Percentiles rank a stretch among this genome's conserved stretches.
These are phyloP conservation scores for Acrocyrtus sp. DNA, from an alignment of 2,888 invertebrate genomes.

Conservation along the genomic window DNA sequence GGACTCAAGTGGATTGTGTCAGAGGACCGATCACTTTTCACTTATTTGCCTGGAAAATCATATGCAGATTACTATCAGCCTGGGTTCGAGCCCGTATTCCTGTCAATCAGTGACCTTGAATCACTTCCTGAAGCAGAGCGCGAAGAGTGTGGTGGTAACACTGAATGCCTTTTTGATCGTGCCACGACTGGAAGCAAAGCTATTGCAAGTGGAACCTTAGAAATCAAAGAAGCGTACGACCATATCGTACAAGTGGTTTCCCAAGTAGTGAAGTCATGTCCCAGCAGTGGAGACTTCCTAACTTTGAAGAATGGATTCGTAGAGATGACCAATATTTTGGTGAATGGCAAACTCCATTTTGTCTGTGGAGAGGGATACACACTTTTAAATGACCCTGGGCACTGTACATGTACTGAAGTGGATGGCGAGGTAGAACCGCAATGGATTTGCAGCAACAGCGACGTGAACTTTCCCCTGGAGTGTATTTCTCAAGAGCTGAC, in stretches of 20 bases:
- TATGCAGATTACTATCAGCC: conserved; percentile 10
- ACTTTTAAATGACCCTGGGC: not conserved
- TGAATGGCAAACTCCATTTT: conserved; percentile 1
- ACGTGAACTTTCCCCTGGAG: not conserved
- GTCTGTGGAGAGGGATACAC: conserved; percentile 1
- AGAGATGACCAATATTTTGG: not conserved
- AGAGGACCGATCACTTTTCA: conserved; percentile 24
- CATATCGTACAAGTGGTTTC: not conserved
- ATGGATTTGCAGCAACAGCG: not conserved
- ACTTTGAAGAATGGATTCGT: conserved; percentile 8
- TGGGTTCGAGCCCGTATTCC: conserved; percentile 10
- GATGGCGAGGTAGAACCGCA: not conserved
- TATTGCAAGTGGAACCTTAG: conserved; percentile 19
- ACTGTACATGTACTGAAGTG: conserved; percentile 1
- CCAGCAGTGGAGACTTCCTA: not conserved
- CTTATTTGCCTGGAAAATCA: conserved; percentile 21
- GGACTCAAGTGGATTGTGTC: conserved; percentile 30
- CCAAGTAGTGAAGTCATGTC: conserved; percentile 11
- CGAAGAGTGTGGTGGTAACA: not conserved
- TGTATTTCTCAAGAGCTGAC: conserved; percentile 4
- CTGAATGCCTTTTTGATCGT: conserved; percentile 34
- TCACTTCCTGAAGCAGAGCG: conserved; percentile 3
- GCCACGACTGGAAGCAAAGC: conserved; percentile 22
- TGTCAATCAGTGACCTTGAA: not conserved
- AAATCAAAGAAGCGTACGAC: not conserved